Evolutionary conservation across 2,888 invertebrate genomes (phyloP).

Genomic region (Physocephala rufipes): DNA sequence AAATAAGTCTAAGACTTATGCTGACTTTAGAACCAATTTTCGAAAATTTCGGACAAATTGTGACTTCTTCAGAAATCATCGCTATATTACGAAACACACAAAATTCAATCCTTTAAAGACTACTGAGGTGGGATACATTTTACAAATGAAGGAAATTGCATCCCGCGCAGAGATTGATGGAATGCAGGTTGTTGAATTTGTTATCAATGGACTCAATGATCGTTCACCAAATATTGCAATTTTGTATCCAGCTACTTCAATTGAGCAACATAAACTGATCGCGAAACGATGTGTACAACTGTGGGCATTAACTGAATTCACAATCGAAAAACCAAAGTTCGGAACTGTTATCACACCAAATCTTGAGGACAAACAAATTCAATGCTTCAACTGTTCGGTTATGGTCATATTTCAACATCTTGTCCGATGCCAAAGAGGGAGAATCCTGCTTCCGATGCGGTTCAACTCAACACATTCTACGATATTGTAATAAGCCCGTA

Average conservation of each 20-base stretch:
- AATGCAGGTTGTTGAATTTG: not conserved
- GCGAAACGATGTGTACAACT: conserved; percentile 14
- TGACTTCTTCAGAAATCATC: not conserved
- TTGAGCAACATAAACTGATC: not conserved
- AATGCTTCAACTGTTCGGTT: conserved; percentile 27
- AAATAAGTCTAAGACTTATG: not conserved
- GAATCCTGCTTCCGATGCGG: no score
- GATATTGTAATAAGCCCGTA: no score
- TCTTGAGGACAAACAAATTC: not conserved
- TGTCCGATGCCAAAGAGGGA: no score
- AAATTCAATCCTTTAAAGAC: conserved; percentile 12
- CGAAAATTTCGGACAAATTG: not conserved
- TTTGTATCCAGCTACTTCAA: conserved; percentile 1
- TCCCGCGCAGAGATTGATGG: conserved; percentile 6
- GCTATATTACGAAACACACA: not conserved
- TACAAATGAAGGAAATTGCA: conserved; percentile 15
- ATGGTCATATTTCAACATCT: no score
- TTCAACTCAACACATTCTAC: no score
- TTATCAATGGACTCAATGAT: conserved; percentile 16
- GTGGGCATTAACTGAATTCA: not conserved
- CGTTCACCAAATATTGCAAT: conserved; percentile 3
- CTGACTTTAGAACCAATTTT: not conserved
- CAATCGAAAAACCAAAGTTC: no score
- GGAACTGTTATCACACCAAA: no score
- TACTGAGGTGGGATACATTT: conserved; percentile 2